These are phyloP conservation scores for Cosmia trapezina DNA, from an alignment of 2,888 invertebrate species.

Conservation along the genomic window DNA sequence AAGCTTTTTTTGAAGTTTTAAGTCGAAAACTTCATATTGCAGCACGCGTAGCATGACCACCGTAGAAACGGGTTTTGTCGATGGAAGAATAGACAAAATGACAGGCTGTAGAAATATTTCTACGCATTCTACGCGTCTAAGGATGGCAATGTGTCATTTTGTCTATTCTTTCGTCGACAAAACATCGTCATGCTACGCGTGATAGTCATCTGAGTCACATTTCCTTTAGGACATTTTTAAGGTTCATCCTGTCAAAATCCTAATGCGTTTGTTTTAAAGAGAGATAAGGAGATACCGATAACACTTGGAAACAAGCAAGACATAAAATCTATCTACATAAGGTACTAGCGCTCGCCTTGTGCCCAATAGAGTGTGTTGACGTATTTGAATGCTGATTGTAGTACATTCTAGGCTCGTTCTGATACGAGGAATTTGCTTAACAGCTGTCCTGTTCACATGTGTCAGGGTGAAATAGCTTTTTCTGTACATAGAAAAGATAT, in stretches of 20 bases:
- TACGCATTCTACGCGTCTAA: no score
- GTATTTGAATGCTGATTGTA: conserved; percentile 44
- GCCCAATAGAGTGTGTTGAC: conserved; percentile 58
- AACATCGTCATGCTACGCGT: no score
- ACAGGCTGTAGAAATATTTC: no score
- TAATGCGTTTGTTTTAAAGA: conserved; percentile 40
- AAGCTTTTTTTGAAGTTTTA: neutral
- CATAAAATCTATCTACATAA: conserved; percentile 50
- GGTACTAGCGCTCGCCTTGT: conserved; percentile 56
- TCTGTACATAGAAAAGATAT: conserved; percentile 19
- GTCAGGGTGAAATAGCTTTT: conserved; percentile 28
- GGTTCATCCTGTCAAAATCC: conserved; percentile 21
- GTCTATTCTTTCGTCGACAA: no score
- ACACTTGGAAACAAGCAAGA: conserved; percentile 27
- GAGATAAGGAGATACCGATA: conserved; percentile 39
- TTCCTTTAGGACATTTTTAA: conserved; percentile 12
- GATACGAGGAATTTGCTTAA: conserved; percentile 33
- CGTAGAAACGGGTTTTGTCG: no score
- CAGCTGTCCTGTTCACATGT: conserved; percentile 43
- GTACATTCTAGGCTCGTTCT: conserved; percentile 43
- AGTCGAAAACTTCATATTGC: no score
- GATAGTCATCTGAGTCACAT: neutral
- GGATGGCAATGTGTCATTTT: no score
- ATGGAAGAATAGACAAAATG: no score
- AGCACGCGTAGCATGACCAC: no score